These are phyloP conservation scores for Grammomys dolichurus DNA, from an alignment of 2,113 vertebrate species.

Conservation along the genomic window DNA sequence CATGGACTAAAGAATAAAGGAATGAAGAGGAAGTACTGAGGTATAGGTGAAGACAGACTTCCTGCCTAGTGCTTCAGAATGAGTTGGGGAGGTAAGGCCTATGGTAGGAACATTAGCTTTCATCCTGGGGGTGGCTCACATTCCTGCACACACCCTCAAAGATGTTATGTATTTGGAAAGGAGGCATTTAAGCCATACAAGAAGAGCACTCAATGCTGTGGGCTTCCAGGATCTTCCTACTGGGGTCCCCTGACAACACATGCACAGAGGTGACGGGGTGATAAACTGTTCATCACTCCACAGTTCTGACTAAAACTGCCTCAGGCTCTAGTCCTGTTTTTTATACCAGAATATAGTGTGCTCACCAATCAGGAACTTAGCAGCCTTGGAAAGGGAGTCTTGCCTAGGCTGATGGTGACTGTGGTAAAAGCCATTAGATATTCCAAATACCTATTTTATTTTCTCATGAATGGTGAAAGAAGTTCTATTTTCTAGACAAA, in stretches of 20 bases:
- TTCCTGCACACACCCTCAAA: not conserved
- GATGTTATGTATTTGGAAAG: not conserved
- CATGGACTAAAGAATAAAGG: not conserved
- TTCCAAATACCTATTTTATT: not conserved
- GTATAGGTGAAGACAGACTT: not conserved
- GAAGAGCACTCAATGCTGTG: not conserved
- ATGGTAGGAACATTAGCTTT: not conserved
- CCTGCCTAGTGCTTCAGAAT: no score
- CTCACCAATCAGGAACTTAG: not conserved
- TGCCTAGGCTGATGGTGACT: not conserved
- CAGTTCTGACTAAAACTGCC: not conserved
- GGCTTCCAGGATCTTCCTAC: no score
- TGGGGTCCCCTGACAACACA: not conserved
- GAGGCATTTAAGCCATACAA: not conserved
- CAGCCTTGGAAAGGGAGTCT: not conserved
- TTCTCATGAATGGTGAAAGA: not conserved
- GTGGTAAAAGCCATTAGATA: not conserved
- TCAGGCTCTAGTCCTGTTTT: not conserved
- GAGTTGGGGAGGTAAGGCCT: not conserved
- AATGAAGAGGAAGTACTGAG: not conserved
- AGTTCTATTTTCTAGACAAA: slow-evolving; percentile 5
- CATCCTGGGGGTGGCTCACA: not conserved
- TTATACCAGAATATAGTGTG: not conserved
- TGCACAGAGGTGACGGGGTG: not conserved
- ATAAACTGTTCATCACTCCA: not conserved